Evolutionary conservation across 2,113 vertebrate genomes (phyloP), one percentile per base, ranked within the genome.

Genomic region (Cygnus atratus): DNA sequence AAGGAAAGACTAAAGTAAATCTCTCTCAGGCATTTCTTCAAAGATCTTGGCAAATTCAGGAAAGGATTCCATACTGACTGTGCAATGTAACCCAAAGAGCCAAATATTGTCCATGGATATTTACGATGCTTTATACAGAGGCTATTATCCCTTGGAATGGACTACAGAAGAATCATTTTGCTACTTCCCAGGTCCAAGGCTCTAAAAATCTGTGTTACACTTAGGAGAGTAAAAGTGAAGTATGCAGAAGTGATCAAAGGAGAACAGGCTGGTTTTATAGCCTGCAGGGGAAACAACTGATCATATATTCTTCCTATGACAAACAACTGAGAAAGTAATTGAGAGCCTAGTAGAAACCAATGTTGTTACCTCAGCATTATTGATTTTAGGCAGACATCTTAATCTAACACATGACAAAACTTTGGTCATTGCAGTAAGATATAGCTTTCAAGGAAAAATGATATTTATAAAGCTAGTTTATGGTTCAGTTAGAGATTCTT

Each of bases 321-420:
- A 97, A 97, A 97, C 93, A 97, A 97, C 94, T 81, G 88, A 96
- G 95, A 92, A 97, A 97, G 94, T 97, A 97, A 97, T 97, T 97
- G 97, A 97, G 75, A 97, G 84, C 88, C 91, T 92, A 77, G 92
- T 90, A 97, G 92, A 97, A 96, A 96, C 95, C 95, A 97, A 94
- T 95, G 96, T 96, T 97, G 96, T 97, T 97, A 97, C 96, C 90
- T 97, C 95, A 97, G 95, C 97, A 96, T 97, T 97, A 97, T 97
- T 96, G 97, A 97, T 97, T 97, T 97, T 93, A 54, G 3, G 94
- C 93, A 96, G 97, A 95, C 96, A 97, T 97, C 97, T 97, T 97
- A 96, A 97, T 97, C 95, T 97, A 96, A 91, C 95, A 94, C 62
- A 97, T 90, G 97, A 97, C 96, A 97, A 95, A 97, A 97, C 90